These are phyloP conservation scores for Apamea epomidion DNA, from an alignment of 2,888 invertebrate genomes.

Conservation along the genomic window DNA sequence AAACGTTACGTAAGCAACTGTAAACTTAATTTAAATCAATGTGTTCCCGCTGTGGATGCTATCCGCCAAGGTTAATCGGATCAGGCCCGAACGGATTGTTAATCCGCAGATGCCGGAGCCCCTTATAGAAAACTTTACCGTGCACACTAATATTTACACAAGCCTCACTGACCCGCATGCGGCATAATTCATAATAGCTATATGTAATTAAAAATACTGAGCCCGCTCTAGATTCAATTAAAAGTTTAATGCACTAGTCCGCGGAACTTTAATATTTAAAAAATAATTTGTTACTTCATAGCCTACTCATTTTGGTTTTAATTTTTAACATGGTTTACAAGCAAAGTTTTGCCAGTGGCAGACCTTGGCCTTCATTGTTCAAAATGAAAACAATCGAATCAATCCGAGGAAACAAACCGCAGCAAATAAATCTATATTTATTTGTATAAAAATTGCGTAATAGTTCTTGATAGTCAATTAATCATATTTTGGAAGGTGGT, in stretches of 20 bases:
- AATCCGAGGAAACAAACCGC: neutral
- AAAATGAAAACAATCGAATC: constrained; percentile 40
- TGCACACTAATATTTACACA: constrained; percentile 14
- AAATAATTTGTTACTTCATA: neutral
- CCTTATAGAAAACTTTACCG: constrained; percentile 12
- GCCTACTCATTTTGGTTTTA: neutral
- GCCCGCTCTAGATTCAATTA: constrained; percentile 8
- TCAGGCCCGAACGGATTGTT: constrained; percentile 38
- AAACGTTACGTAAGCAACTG: constrained; percentile 55
- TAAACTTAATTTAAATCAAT: constrained; percentile 57
- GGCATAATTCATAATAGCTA: neutral
- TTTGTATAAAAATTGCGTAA: constrained; percentile 34
- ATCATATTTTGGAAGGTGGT: constrained; percentile 65
- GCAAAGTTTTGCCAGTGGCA: constrained; percentile 26
- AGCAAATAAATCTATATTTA: neutral
- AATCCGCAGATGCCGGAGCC: constrained; percentile 9
- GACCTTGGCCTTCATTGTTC: constrained; percentile 36
- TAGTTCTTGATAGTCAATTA: constrained; percentile 46
- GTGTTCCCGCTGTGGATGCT: constrained; percentile 30
- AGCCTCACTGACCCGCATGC: constrained; percentile 2
- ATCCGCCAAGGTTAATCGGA: constrained; percentile 47
- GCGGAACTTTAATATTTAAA: neutral
- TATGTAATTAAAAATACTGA: constrained; percentile 19
- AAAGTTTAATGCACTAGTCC: constrained; percentile 33
- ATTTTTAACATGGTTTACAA: neutral